Percentiles rank a stretch among this genome's conserved stretches.
Conservation (phyloP, 2,113 vertebrate genomes). For the Otus sunia region DNA sequence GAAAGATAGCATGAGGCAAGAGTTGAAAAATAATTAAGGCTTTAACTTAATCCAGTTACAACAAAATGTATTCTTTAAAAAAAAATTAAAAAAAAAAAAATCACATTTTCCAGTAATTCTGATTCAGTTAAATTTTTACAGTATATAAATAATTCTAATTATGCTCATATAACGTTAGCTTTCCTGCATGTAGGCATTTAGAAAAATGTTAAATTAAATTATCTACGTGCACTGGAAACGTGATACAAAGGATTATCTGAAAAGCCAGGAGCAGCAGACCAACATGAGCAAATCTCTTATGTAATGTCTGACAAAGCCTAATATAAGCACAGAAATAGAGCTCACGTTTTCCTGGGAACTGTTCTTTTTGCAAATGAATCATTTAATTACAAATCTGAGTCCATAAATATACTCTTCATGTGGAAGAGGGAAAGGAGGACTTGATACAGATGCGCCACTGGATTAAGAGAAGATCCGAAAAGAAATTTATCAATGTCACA, state of each 20-base stretch:
- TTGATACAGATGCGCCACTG: slow-evolving; percentile 49
- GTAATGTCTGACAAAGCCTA: slow-evolving; percentile 63
- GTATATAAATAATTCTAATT: slow-evolving; percentile 78
- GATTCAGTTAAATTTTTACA: slow-evolving; percentile 72
- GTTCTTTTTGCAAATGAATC: slow-evolving; percentile 74
- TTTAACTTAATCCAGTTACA: slow-evolving; percentile 66
- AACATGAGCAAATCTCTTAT: slow-evolving; percentile 65
- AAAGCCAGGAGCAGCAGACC: slow-evolving; percentile 70
- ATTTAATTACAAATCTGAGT: slow-evolving; percentile 68
- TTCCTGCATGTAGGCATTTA: slow-evolving; percentile 70
- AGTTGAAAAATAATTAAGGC: slow-evolving; percentile 68
- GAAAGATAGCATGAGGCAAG: slow-evolving; percentile 33
- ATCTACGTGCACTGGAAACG: slow-evolving; percentile 72
- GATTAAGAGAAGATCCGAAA: slow-evolving; percentile 66
- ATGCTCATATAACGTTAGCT: slow-evolving; percentile 67
- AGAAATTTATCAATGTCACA: slow-evolving; percentile 74
- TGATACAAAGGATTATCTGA: slow-evolving; percentile 75
- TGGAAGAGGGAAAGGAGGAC: not conserved
- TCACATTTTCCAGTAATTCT: slow-evolving; percentile 68
- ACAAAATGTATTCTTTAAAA: slow-evolving; percentile 22
- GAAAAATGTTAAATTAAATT: slow-evolving; percentile 75
- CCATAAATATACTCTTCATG: slow-evolving; percentile 64
- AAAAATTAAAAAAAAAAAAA: slow-evolving; percentile 38
- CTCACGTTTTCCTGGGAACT: slow-evolving; percentile 68
- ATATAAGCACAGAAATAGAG: slow-evolving; percentile 50